Evolutionary conservation across 1,140 invertebrate species (phyloP).

Genomic region (Euborellia annulipes): DNA sequence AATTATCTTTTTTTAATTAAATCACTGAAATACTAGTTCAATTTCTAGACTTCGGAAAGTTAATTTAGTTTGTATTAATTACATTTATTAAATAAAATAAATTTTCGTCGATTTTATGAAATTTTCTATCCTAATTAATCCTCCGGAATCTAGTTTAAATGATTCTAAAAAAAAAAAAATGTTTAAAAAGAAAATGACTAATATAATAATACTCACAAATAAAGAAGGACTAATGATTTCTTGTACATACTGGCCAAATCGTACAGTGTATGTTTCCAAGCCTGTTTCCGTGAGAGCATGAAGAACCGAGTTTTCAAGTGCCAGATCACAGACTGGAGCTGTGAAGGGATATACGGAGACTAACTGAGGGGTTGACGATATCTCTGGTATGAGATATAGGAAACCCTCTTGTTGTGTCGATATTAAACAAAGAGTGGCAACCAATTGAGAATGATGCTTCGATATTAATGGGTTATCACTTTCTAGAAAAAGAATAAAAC

Average conservation of each 20-base stretch:
- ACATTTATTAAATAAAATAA: no score
- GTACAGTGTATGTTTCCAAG: constrained; percentile 59
- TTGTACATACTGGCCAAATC: constrained; percentile 36
- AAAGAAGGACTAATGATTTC: constrained; percentile 2
- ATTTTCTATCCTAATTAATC: no score
- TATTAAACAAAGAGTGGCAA: constrained; percentile 29
- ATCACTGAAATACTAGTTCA: no score
- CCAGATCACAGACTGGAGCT: constrained; percentile 44
- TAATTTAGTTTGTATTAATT: no score
- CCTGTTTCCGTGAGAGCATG: constrained; percentile 62
- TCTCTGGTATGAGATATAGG: constrained; percentile 35
- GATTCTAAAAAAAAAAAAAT: no score
- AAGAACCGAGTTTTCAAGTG: constrained; percentile 47
- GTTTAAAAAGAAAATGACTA: no score
- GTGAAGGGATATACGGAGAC: constrained; percentile 45
- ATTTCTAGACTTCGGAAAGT: no score
- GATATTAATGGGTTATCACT: constrained; percentile 7
- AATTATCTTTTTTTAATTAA: no score
- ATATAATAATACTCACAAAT: background rate
- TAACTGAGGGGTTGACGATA: constrained; percentile 11
- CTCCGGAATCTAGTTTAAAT: no score
- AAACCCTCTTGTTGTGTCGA: constrained; percentile 40
- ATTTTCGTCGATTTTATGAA: no score
- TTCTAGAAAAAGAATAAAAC: no score
- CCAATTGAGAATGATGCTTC: constrained; percentile 14